Conservation (phyloP, 2,113 vertebrate species). For the Callospermophilus lateralis region DNA sequence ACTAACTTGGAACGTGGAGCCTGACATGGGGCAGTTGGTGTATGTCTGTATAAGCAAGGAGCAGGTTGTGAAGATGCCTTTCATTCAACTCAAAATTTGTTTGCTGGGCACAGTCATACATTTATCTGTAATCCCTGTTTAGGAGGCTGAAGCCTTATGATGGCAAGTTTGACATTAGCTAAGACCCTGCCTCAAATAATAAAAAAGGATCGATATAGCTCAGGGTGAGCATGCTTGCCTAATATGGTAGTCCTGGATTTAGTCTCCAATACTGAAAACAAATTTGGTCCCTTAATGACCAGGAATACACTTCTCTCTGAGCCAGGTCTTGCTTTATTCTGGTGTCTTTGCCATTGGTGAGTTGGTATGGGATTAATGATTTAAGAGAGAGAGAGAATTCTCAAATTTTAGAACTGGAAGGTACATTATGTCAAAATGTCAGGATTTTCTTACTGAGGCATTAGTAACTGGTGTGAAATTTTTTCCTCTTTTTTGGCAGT, state of each 20-base stretch:
- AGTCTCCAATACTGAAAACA: not conserved
- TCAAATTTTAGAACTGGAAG: conserved; percentile 31
- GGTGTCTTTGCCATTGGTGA: not conserved
- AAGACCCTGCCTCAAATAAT: not conserved
- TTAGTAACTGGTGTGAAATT: conserved; percentile 20
- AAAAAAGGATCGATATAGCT: not conserved
- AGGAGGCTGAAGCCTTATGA: not conserved
- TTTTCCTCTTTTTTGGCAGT: not conserved
- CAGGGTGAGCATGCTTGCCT: not conserved
- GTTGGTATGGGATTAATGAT: not conserved
- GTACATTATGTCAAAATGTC: not conserved
- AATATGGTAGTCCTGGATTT: not conserved
- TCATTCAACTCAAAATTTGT: conserved; percentile 10
- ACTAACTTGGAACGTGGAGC: not conserved
- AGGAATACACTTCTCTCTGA: not conserved
- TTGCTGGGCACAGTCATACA: not conserved
- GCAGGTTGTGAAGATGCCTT: not conserved
- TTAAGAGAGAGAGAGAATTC: conserved; percentile 26
- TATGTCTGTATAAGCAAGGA: not conserved
- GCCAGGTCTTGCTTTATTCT: not conserved
- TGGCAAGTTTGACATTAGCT: not conserved
- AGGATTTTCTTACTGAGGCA: not conserved
- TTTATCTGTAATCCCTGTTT: not conserved
- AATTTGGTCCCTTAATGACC: not conserved
- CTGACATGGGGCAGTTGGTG: not conserved